phyloP scores from a whole-genome alignment of 2,113 vertebrate species.

The Tragelaphus strepsiceros region DNA sequence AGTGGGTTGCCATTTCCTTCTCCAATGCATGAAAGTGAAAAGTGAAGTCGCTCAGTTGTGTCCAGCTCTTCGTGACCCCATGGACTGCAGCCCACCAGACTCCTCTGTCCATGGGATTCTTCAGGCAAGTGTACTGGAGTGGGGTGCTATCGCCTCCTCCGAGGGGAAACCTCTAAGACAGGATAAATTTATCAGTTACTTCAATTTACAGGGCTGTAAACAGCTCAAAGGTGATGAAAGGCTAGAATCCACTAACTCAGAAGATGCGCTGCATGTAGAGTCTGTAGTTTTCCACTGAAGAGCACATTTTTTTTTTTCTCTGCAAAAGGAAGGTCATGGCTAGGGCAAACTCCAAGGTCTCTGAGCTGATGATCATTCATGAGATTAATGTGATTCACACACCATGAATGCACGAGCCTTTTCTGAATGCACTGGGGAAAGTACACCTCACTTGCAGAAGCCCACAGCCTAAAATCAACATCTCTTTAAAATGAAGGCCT shows the following conservation, averaged over 20 bases:
- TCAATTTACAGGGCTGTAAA: background rate
- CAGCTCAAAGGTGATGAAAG: background rate
- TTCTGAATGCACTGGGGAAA: background rate
- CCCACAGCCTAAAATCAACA: background rate
- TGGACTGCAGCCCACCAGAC: too few relatives aligned
- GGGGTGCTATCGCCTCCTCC: too few relatives aligned
- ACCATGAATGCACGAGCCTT: background rate
- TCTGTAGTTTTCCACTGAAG: background rate
- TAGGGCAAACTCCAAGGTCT: background rate
- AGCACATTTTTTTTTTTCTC: background rate
- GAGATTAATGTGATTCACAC: background rate
- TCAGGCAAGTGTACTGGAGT: too few relatives aligned
- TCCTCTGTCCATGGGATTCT: too few relatives aligned
- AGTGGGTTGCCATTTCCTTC: too few relatives aligned
- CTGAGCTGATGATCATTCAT: background rate
- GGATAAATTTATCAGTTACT: background rate
- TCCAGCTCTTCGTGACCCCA: too few relatives aligned
- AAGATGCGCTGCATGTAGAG: background rate
- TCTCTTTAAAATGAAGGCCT: background rate
- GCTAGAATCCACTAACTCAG: background rate
- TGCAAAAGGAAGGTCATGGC: background rate
- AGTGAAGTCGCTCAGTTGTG: too few relatives aligned
- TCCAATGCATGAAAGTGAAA: too few relatives aligned
- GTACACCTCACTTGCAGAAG: background rate
- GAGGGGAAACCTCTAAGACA: background rate